phyloP scores from a whole-genome alignment of 2,113 vertebrate species.

The Pterocles burchelli region DNA sequence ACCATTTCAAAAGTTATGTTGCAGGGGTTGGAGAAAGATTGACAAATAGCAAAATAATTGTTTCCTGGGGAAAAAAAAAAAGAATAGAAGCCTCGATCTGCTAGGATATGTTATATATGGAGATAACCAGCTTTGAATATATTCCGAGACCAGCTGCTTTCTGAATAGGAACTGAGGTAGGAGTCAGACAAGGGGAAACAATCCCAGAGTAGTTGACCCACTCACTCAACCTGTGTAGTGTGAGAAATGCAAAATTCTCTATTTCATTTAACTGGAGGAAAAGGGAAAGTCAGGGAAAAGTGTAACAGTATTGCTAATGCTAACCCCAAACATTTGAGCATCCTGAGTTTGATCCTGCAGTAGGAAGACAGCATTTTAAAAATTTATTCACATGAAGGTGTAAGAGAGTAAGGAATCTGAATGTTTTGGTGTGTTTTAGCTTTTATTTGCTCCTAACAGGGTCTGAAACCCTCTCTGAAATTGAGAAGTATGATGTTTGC shows the following conservation, averaged over 20 bases:
- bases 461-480: neutral
- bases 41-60: constrained; percentile 21
- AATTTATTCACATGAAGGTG: neutral
- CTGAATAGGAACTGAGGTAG: constrained; percentile 31
- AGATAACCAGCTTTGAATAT: constrained; percentile 39
- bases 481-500: neutral
- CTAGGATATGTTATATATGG: constrained; percentile 2
- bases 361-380: neutral
- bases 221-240: neutral
- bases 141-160: constrained; percentile 36
- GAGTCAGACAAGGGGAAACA: constrained; percentile 42
- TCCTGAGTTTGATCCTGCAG: neutral
- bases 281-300: neutral
- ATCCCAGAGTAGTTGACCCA: neutral
- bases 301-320: neutral
- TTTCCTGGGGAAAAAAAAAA: neutral
- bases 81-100: neutral
- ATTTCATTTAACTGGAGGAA: neutral
- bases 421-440: neutral
- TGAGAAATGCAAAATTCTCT: constrained; percentile 14
- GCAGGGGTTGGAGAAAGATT: neutral
- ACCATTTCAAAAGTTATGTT: neutral
- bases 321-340: neutral
- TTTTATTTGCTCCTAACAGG: neutral
- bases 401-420: neutral